A percentile compares a stretch with the other conserved stretches of the same genome.
These are phyloP conservation scores for Chrysomela aeneicollis DNA, from an alignment of 2,888 invertebrate genomes.

Conservation along the genomic window DNA sequence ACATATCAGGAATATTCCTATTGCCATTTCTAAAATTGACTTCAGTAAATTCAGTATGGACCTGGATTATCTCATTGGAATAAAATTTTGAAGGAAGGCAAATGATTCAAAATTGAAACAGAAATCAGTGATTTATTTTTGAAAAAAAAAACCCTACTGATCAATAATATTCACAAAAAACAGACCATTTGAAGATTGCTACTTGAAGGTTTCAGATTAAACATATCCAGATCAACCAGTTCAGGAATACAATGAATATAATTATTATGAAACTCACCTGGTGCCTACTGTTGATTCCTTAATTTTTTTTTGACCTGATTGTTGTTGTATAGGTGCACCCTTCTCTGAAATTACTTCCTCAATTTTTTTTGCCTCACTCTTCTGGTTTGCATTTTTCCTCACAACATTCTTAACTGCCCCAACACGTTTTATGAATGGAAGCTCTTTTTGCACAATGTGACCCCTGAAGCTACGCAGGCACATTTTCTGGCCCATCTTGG, in stretches of 20 bases:
- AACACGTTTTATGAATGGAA: conserved; percentile 47
- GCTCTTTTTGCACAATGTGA: conserved; percentile 57
- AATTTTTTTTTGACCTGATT: conserved; percentile 26
- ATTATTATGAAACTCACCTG: neutral
- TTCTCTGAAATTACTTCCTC: conserved; percentile 55
- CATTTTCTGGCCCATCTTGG: conserved; percentile 57
- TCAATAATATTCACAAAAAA: no score
- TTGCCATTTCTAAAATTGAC: no score
- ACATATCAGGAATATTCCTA: no score
- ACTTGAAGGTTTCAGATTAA: no score
- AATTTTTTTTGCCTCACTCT: neutral
- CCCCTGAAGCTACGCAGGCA: conserved; percentile 62
- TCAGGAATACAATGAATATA: neutral
- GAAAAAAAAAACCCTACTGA: no score
- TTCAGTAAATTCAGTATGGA: no score
- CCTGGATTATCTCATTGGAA: no score
- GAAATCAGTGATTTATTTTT: no score
- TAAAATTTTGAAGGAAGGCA: no score
- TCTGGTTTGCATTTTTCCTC: conserved; percentile 21
- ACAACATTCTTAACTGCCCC: conserved; percentile 29
- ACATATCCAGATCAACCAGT: no score
- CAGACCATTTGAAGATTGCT: no score
- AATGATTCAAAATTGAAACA: no score
- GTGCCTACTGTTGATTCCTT: neutral
- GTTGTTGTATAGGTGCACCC: conserved; percentile 38